Percentiles rank a stretch among this genome's conserved stretches.
These are phyloP conservation scores for Aleadryas rufinucha DNA, from an alignment of 2,113 vertebrate genomes.

Conservation along the genomic window DNA sequence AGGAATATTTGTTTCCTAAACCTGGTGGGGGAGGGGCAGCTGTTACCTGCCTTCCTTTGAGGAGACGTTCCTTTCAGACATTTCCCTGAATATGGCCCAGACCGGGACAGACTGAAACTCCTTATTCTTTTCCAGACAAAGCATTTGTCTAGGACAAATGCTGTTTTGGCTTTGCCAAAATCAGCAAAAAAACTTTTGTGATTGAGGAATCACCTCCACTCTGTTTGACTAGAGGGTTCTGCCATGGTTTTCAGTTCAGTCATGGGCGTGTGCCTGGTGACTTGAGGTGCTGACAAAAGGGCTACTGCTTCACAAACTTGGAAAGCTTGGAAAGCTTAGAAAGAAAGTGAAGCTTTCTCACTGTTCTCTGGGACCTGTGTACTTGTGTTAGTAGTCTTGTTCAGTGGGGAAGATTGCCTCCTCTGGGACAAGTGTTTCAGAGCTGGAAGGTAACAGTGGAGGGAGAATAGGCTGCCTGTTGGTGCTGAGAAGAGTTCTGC, in stretches of 20 bases:
- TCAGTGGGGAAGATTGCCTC: neutral
- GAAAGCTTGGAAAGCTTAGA: neutral
- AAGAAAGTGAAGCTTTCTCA: neutral
- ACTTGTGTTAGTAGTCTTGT: neutral
- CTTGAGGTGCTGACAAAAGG: neutral
- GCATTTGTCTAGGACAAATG: fast-evolving
- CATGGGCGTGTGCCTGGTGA: too few species aligned
- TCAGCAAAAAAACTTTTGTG: too few species aligned
- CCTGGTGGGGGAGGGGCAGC: too few species aligned
- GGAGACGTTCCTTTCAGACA: too few species aligned
- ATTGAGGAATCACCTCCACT: neutral
- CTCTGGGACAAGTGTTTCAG: neutral
- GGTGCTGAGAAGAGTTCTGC: neutral
- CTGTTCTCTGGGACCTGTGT: neutral
- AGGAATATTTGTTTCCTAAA: too few species aligned
- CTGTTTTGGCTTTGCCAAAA: neutral
- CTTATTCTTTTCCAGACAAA: neutral
- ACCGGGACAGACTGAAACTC: too few species aligned
- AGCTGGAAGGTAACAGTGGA: neutral
- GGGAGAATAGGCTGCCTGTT: neutral
- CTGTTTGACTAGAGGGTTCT: neutral
- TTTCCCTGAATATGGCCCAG: too few species aligned
- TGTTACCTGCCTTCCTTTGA: too few species aligned
- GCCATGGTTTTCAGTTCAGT: fast-evolving
- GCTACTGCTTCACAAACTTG: neutral